Evolutionary conservation across 2,797 vertebrate genomes (phyloP), one percentile per base, ranked within the genome.

Genomic region (Galaxias olidus): DNA sequence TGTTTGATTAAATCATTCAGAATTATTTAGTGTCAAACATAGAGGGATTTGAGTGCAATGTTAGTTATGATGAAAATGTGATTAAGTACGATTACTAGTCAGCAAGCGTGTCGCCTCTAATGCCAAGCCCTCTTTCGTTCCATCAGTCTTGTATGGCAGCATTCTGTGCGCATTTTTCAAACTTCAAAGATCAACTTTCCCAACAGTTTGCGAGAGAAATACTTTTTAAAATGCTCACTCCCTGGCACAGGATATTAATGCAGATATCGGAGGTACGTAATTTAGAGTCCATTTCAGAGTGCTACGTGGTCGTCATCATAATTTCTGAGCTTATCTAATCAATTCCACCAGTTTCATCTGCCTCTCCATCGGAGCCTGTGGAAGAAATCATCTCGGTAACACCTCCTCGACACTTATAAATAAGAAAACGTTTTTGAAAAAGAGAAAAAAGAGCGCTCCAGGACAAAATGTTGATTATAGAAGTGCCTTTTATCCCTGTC

Each of bases 271-370:
- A 82, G 83, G 78, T 84, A 88, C 87, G 88, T 88, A 88, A 84
- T 74, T 81, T 87, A 81, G 74, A 84, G 86, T 76, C 80, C 76
- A 86, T 88, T 87, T 87, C 85, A 78, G 83, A 81, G 79, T 75
- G 58, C 84, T 90, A 92, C 94, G 91, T 93, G 93, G 93, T 93
- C 92, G 86, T 95, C 95, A 98, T 96, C 95, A 94, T 98, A 95
- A 98, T 98, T 95, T 96, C 91, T 92, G 91, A 95, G 94, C 94
- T 95, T 94, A 94, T 94, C 92, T 96, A 97, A 99, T 98, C 95
- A 96, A 96, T 95, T 99, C 94, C 93, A 92, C 91, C 92, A 94
- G 95, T 95, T 97, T 94, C 93, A 95, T 95, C 94, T 91, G 84
- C 91, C 88, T 93, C 90, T 30, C 87, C 94, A 94, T 96, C 93